Evolutionary conservation across 2,797 vertebrate species (phyloP).

Genomic region (Tragelaphus eurycerus): DNA sequence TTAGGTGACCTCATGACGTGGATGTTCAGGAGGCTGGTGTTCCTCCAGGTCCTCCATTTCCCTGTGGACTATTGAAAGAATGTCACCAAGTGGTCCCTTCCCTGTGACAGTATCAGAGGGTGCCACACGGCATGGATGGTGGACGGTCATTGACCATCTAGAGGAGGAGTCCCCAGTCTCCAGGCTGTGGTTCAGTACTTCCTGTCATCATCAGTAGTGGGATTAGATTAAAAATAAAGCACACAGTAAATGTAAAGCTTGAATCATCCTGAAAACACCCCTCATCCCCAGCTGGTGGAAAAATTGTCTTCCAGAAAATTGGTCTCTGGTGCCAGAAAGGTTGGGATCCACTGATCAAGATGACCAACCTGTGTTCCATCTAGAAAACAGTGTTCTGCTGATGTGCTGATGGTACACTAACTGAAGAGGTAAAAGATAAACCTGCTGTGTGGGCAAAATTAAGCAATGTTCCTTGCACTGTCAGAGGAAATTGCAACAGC

Average conservation of each 20-base stretch:
- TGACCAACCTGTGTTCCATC: not conserved
- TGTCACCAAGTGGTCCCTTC: not conserved
- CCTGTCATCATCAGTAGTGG: not conserved
- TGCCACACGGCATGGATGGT: not conserved
- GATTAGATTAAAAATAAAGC: not conserved
- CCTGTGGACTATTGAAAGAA: not conserved
- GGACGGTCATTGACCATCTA: not conserved
- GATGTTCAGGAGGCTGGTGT: not conserved
- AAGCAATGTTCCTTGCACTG: not conserved
- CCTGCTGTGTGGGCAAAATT: not conserved
- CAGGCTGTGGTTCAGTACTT: not conserved
- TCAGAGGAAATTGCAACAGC: not conserved
- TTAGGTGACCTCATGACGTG: not conserved
- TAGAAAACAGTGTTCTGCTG: not conserved
- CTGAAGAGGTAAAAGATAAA: not conserved
- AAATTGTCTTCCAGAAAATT: not conserved
- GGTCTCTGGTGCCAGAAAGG: not conserved
- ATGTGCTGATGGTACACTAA: not conserved
- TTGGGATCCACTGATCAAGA: not conserved
- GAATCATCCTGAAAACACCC: not conserved
- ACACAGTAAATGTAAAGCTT: not conserved
- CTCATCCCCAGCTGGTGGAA: not conserved
- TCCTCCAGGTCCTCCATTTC: no score
- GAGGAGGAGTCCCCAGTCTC: not conserved
- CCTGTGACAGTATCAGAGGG: not conserved